Percentiles rank a stretch among this genome's conserved stretches.
Conservation (phyloP, 2,797 vertebrate species). For the Aplochiton taeniatus region DNA sequence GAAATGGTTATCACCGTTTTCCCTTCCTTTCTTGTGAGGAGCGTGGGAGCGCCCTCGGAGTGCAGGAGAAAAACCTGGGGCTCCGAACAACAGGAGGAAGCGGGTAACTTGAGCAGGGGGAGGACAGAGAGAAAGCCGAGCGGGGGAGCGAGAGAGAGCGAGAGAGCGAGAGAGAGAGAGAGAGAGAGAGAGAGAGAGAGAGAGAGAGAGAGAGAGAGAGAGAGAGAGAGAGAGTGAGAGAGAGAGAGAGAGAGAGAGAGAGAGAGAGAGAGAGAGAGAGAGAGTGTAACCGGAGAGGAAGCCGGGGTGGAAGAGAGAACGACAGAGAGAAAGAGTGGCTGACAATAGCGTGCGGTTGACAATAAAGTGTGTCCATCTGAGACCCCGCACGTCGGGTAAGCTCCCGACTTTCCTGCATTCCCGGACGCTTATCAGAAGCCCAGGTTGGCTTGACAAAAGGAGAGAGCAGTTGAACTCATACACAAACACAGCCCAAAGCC, state of each 20-base stretch:
- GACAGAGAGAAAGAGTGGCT: background rate
- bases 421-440: too few relatives aligned
- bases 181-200: slow-evolving; percentile 20
- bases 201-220: slow-evolving; percentile 15
- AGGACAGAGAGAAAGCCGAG: slow-evolving; percentile 2
- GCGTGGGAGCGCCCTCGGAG: slow-evolving; percentile 74
- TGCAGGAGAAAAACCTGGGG: slow-evolving; percentile 66
- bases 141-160: background rate
- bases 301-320: background rate
- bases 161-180: slow-evolving; percentile 26
- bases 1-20: slow-evolving; percentile 67
- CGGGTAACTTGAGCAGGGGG: slow-evolving; percentile 71
- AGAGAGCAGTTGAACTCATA: too few relatives aligned
- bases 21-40: slow-evolving; percentile 70
- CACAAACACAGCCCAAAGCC: background rate
- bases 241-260: background rate
- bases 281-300: background rate
- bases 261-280: background rate
- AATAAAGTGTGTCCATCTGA: too few relatives aligned
- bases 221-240: background rate
- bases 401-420: too few relatives aligned
- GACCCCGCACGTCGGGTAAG: too few relatives aligned
- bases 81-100: slow-evolving; percentile 80
- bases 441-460: too few relatives aligned
- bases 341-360: too few relatives aligned